Base-by-base conservation (phyloP, 2,797 vertebrate species). In the Neosilurus mollespiculum region DNA sequence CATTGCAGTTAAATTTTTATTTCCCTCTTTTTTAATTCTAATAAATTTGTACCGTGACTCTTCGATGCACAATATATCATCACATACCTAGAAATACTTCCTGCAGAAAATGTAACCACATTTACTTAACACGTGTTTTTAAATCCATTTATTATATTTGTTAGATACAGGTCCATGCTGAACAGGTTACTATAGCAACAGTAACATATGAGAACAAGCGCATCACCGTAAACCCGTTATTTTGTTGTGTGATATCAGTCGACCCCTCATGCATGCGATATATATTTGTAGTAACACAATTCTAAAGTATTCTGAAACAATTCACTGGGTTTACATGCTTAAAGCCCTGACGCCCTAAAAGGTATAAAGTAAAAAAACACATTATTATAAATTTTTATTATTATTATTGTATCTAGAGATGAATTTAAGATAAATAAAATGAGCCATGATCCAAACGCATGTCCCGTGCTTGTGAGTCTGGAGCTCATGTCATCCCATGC, bases 381-480 rank as follows among this genome's bases (percentile, higher is more conserved):
- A 30, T 30, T 30, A 1, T 30, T 30, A 30, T 30, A 30, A 30
- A 30, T 30, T 30, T 30, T 30, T 30, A 30, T 30, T 30, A 30
- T 30, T 4, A 15, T 43, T 61, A 59, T 37, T 34, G 9, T 9
- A 53, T 12, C 9, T 22, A 22, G 16, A 43, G 8, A 53, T 4
- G 2, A 26, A 70, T 9, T 72, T 4, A 9, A 54, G 15, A 56
- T 10, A 0, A 22, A 30, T 58, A 34, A n/a, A 14, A 16, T 7
- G 1, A 58, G 54, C 30, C 54, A 0, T 58, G 22, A 59, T 76
- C 30, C 1, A 8, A 37, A 10, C 22, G 30, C 56, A 37, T 6
- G 30, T 30, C 83, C 16, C 92, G 90, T 91, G 90, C 91, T 76
- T 86, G 86, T 80, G 84, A 86, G 66, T 85, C 61, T 69, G 49